phyloP scores from a whole-genome alignment of 2,888 invertebrate species.

The Abscondita cerata region DNA sequence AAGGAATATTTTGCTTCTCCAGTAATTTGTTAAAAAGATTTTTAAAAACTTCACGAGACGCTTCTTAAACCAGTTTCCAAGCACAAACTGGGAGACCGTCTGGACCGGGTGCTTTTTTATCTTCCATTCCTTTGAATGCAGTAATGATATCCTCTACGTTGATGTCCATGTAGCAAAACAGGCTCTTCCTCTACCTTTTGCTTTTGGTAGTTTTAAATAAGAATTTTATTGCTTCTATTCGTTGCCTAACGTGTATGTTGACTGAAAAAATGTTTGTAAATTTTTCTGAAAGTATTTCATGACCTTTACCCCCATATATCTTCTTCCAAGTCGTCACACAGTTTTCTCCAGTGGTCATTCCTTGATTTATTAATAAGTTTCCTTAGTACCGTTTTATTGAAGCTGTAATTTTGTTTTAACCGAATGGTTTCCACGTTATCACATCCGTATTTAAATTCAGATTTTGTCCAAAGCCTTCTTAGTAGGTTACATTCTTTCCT shows the following conservation, averaged over 20 bases:
- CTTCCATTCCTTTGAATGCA: background rate
- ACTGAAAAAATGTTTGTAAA: background rate
- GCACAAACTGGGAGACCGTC: background rate
- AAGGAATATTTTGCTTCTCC: background rate
- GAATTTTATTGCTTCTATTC: background rate
- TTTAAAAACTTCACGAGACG: no score
- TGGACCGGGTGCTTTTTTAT: background rate
- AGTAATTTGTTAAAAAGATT: no score
- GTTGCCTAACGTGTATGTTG: background rate
- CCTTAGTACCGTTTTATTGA: background rate
- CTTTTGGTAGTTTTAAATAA: background rate
- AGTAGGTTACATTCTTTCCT: background rate
- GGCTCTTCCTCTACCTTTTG: no score
- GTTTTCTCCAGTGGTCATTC: background rate
- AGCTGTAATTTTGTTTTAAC: no score
- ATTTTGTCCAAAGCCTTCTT: background rate
- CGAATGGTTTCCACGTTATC: no score
- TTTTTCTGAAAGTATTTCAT: background rate
- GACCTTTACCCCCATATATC: slow-evolving; percentile 5
- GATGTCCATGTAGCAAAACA: background rate
- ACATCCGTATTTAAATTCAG: no score
- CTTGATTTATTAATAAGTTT: background rate
- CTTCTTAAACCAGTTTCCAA: no score
- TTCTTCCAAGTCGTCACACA: background rate
- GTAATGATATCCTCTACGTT: background rate